Base-by-base conservation (phyloP, 2,113 vertebrate genomes). In the Agelaius phoeniceus region DNA sequence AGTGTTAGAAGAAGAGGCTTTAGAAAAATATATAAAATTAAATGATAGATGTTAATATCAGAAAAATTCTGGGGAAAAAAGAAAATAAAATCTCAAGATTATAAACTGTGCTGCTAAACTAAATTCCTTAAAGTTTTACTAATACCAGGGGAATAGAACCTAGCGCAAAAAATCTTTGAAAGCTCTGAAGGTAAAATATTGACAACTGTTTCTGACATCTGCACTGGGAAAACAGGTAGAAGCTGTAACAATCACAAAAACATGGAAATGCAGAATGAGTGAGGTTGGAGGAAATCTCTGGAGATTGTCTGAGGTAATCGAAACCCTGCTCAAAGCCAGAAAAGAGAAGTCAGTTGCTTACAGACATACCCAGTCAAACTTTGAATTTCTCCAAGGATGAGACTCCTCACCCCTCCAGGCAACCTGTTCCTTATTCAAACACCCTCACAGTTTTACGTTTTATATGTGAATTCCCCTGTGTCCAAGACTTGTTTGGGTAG, bases 301-400 rank as follows among this genome's bases (percentile, higher is more conserved):
- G 63, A 76, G 26, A 52, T 39, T 4, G 0, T 30, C 23, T 15
- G 20, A 46, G 23, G 5, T 41, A 79, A 35, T 58, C 2, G 0
- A 86, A 59, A 2, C 2, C 10, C 27, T 52, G 23, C 35, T 88
- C 33, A 65, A 93, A 81, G 44, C 13, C n/a, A 46, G 22, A 46
- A n/a, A 78, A 73, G 22, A 61, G 24, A 74, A 78, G 10, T 8
- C 12, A 4, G 27, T 8, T 76, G 17, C 9, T 87, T 51, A 66
- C 2, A 9, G 14, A 5, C 58, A 31, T 11, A 37, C 7, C 27
- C 4, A 49, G 37, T 10, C 11, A 62, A 80, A 33, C 39, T 54
- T 10, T 30, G 2, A 76, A 52, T 43, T 18, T 48, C 33, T 43
- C 44, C 54, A 44, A 41, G 27, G 44, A 44, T 48, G 43, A 74